These are phyloP conservation scores for Rhopalosiphum maidis DNA, from an alignment of 1,140 invertebrate genomes.

Conservation along the genomic window DNA sequence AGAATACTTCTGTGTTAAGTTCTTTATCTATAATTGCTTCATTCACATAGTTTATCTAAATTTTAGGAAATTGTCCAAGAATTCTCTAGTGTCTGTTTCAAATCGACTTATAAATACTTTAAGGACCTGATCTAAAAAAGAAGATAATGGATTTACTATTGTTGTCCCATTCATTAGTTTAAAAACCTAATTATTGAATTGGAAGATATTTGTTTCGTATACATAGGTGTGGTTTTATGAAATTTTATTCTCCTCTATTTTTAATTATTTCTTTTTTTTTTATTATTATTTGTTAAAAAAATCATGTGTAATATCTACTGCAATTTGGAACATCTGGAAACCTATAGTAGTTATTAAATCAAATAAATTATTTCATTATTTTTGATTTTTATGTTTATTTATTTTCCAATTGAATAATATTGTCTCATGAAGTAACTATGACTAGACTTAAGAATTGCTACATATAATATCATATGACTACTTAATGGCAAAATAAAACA, in stretches of 20 bases:
- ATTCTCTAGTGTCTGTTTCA: neutral
- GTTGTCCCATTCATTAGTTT: neutral
- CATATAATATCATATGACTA: neutral
- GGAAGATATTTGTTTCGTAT: neutral
- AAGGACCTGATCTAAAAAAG: neutral
- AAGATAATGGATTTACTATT: neutral
- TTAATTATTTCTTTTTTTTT: neutral
- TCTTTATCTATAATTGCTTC: neutral
- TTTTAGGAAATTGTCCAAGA: neutral
- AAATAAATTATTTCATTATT: no score
- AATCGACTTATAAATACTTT: neutral
- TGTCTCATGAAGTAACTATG: neutral
- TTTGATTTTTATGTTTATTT: no score
- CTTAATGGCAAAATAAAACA: neutral
- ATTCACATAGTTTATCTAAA: neutral
- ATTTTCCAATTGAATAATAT: neutral
- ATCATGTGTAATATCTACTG: neutral
- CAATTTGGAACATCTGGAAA: neutral
- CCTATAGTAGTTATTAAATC: neutral
- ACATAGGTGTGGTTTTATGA: neutral
- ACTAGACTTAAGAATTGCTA: neutral
- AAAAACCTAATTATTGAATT: neutral
- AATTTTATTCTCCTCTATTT: neutral
- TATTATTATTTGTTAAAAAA: neutral
- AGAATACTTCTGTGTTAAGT: neutral